These are phyloP conservation scores for Eudemis profundana DNA, from an alignment of 2,888 invertebrate species.

Conservation along the genomic window DNA sequence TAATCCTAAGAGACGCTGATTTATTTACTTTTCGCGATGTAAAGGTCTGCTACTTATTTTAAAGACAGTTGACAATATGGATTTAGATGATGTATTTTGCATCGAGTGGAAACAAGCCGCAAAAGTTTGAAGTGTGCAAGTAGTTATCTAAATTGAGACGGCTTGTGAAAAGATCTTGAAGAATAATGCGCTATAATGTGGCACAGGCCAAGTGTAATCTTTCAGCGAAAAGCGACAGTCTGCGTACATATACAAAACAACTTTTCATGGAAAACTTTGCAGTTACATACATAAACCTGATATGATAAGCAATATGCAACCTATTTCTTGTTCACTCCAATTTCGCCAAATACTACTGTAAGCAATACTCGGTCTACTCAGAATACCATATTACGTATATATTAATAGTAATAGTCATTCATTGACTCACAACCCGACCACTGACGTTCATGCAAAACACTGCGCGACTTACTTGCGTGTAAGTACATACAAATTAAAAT, in stretches of 20 bases:
- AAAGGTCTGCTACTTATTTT: neutral
- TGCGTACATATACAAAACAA: slow-evolving; percentile 57
- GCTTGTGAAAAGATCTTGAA: slow-evolving; percentile 27
- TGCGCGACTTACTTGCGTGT: slow-evolving; percentile 61
- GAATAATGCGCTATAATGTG: slow-evolving; percentile 20
- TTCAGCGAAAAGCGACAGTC: slow-evolving; percentile 66
- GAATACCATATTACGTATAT: slow-evolving; percentile 59
- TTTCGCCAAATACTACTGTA: slow-evolving; percentile 78
- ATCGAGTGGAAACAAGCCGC: slow-evolving; percentile 5
- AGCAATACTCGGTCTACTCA: slow-evolving; percentile 67
- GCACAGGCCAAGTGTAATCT: slow-evolving; percentile 12
- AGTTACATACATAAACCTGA: slow-evolving; percentile 47
- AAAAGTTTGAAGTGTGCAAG: slow-evolving; percentile 23
- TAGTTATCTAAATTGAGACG: slow-evolving; percentile 15
- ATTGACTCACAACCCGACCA: slow-evolving; percentile 60
- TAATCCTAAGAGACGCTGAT: too few species aligned
- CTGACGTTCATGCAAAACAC: slow-evolving; percentile 74
- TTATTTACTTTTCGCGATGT: too few species aligned
- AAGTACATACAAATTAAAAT: slow-evolving; percentile 55
- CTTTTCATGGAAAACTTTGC: slow-evolving; percentile 54
- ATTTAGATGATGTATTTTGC: neutral
- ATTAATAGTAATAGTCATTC: slow-evolving; percentile 57
- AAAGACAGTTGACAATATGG: neutral
- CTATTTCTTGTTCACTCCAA: slow-evolving; percentile 54
- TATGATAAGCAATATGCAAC: slow-evolving; percentile 70